Evolutionary conservation across 2,888 invertebrate species (phyloP), one percentile per base, ranked within the genome.

Genomic region (Linyphia triangularis): DNA sequence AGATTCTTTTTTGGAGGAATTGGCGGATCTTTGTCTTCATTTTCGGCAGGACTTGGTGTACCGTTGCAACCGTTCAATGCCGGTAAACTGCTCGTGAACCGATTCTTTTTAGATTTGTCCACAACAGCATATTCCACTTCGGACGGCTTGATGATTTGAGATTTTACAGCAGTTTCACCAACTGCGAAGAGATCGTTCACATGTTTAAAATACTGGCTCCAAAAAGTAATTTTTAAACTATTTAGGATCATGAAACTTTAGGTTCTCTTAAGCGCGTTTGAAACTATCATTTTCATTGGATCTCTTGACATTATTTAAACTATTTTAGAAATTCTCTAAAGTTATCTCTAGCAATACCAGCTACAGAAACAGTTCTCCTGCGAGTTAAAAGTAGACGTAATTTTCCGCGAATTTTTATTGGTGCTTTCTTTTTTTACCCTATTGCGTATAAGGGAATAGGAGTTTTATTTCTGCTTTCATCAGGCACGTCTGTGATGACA

Each of bases 41-140:
- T 63, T 30, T 84, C 85, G 0, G 57, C 13, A 19, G 30, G 6
- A 16, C 37, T 69, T 13, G 57, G 22, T 2, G 40, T 30, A 28
- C 51, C 28, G 33, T n/a, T 82, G 16, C 19, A 30, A 6, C 89
- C 72, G 28, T 85, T 85, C 5, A 89, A 63, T 3, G 26, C 69
- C 1, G 89, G 85, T 19, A 81, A 24, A 22, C 82, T 81, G 28
- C 40, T 63, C 13, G 88, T n/a, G 24, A 81, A 85, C 9, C 75
- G 73, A 33, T 85, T 81, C 65, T 89, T 89, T 33, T 85, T 89
- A n/a, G 82, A 77, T 24, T 89, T 89, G 61, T 89, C 89, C n/a
- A 89, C 85, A 0, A 89, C 85, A 1, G 89, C 89, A 19, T 89
- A 89, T 40, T 89, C 89, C 9, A 89, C 89, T 67, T 89, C 89